Conservation (phyloP, 2,113 vertebrate species). For the Peromyscus leucopus region DNA sequence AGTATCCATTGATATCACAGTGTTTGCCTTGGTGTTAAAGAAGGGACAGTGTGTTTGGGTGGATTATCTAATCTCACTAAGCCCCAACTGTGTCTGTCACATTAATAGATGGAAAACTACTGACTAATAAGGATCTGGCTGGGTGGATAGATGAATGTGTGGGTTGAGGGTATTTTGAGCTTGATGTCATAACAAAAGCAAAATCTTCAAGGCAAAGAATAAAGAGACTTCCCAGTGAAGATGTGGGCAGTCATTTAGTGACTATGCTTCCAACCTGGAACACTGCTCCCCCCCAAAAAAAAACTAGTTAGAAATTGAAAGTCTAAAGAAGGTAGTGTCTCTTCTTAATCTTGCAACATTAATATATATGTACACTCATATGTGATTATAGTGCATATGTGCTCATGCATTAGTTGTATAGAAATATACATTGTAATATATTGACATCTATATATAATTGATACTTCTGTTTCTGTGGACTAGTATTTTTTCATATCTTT, state of each 20-base stretch:
- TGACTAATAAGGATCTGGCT: background rate
- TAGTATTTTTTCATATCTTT: background rate
- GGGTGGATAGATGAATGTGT: background rate
- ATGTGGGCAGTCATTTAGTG: background rate
- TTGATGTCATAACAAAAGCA: background rate
- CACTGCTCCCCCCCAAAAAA: too few relatives aligned
- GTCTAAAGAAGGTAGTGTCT: background rate
- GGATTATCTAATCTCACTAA: background rate
- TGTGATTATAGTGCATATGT: background rate
- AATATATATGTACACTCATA: background rate
- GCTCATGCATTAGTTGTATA: background rate
- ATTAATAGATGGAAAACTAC: background rate
- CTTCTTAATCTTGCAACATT: background rate
- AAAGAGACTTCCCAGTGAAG: background rate
- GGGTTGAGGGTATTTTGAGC: background rate
- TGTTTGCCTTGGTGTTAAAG: background rate
- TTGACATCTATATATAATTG: background rate
- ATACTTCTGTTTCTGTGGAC: background rate
- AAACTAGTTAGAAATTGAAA: background rate
- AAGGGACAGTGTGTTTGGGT: background rate
- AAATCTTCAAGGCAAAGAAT: background rate
- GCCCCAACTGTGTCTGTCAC: background rate
- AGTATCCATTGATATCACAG: background rate
- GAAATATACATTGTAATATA: background rate
- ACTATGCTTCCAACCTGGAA: background rate